Base-by-base conservation (phyloP, 2,888 invertebrate species). In the Sturmia bella region DNA sequence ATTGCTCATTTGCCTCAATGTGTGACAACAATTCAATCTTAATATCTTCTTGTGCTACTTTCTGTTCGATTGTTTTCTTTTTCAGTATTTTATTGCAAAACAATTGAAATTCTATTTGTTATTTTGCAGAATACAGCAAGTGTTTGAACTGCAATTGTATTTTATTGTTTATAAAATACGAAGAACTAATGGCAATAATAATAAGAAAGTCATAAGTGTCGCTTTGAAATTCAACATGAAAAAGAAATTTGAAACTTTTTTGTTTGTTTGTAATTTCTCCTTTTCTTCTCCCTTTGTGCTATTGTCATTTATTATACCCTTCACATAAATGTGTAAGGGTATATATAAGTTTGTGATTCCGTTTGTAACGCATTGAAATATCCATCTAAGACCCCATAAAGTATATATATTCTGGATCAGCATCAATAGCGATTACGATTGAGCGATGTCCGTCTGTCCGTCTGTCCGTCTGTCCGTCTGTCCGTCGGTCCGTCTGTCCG, bases 81-180 rank as follows among this genome's bases (percentile, higher is more conserved):
- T n/a, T 17, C 4, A 45, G 9, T 54, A n/a, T 68, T 75, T 69
- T 54, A 63, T 68, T 32, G 17, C 27, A 77, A 66, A 63, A 69
- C 77, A 74, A 81, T 81, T 81, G 77, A 61, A 68, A 41, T 50
- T 63, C 45, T 72, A 61, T 76, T 76, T 68, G 19, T 24, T 54
- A 17, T 61, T 43, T 37, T 57, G 41, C 19, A 45, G 68, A 61
- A 41, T 52, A 52, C 13, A 68, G 41, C 56, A 73, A 81, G 73
- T 77, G 68, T 77, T 77, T 69, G 17, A 56, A 73, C 50, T 69
- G 73, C 68, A 81, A 81, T 81, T 69, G 43, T 27, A 56, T 57
- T 81, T 81, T 81, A 81, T 77, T 69, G 64, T 68, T 56, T 69
- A 57, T 64, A 24, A 19, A 57, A 50, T 50, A 41, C 48, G 59